A percentile compares a stretch with the other conserved stretches of the same genome.
Evolutionary conservation across 2,888 invertebrate species (phyloP).

Genomic region (Drosophila nr. perissopoda): DNA sequence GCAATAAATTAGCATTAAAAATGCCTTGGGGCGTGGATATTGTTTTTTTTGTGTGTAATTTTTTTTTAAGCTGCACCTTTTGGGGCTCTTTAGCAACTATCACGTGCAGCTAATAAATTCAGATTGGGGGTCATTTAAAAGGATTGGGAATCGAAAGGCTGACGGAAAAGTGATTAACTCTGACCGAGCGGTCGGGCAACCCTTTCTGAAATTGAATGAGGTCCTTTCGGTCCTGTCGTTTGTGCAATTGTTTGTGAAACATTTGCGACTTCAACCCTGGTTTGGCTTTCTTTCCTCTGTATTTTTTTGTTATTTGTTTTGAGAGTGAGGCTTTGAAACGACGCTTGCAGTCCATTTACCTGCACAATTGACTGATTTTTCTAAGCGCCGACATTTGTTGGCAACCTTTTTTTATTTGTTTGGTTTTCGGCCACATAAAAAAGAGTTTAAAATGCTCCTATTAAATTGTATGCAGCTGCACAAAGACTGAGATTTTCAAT

Average conservation of each 20-base stretch:
- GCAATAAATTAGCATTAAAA: constrained; percentile 79
- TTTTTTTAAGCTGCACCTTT: constrained; percentile 35
- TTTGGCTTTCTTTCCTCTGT: constrained; percentile 15
- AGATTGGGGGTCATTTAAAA: constrained; percentile 71
- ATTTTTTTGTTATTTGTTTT: constrained; percentile 14
- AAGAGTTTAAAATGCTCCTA: constrained; percentile 27
- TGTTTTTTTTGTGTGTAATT: constrained; percentile 20
- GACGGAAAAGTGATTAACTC: constrained; percentile 83
- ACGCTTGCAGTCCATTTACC: constrained; percentile 83
- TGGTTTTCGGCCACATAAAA: constrained; percentile 13
- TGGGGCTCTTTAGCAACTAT: constrained; percentile 63
- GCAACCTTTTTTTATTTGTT: constrained; percentile 36
- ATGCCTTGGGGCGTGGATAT: constrained; percentile 64
- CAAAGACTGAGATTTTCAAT: constrained; percentile 29
- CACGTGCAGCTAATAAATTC: constrained; percentile 83
- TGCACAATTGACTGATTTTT: constrained; percentile 83
- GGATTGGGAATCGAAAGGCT: constrained; percentile 55
- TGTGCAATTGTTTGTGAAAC: constrained; percentile 76
- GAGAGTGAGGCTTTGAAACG: constrained; percentile 50
- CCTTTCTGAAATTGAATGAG: constrained; percentile 51
- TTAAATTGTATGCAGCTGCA: constrained; percentile 30
- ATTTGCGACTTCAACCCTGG: constrained; percentile 58
- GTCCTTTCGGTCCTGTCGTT: constrained; percentile 40
- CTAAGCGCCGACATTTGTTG: constrained; percentile 69
- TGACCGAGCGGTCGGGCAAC: constrained; percentile 48